Percentiles rank a stretch among this genome's conserved stretches.
phyloP scores from a whole-genome alignment of 2,113 vertebrate genomes.

The Microcebus tavaratra region DNA sequence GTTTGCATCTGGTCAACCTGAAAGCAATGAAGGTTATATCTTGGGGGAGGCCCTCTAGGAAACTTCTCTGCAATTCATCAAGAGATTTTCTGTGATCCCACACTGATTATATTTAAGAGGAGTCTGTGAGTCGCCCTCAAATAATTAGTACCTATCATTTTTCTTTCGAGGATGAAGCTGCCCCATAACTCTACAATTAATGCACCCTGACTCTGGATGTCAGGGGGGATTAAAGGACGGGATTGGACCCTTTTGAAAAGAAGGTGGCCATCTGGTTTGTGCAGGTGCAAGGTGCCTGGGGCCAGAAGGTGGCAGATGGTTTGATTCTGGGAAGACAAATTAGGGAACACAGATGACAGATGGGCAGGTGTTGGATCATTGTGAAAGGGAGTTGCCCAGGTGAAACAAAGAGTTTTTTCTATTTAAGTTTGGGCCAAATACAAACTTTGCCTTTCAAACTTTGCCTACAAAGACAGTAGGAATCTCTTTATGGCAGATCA shows the following conservation, averaged over 20 bases:
- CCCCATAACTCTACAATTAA: not conserved
- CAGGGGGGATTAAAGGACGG: conserved; percentile 30
- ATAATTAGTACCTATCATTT: not conserved
- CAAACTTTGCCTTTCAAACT: conserved; percentile 44
- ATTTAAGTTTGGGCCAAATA: not conserved
- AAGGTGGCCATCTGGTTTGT: conserved; percentile 65
- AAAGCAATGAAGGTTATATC: not conserved
- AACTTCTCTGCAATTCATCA: not conserved
- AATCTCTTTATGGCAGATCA: not conserved
- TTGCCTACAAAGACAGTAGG: not conserved
- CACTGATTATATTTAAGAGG: not conserved
- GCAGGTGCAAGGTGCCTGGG: conserved; percentile 53
- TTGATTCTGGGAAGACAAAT: conserved; percentile 49
- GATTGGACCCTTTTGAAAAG: conserved; percentile 19
- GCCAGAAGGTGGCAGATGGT: conserved; percentile 60
- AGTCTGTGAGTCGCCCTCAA: not conserved
- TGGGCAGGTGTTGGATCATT: conserved; percentile 60
- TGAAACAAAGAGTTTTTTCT: conserved; percentile 53
- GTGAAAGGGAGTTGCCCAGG: conserved; percentile 60
- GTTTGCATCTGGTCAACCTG: not conserved
- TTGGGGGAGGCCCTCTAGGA: not conserved
- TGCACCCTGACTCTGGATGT: not conserved
- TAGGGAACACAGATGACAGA: conserved; percentile 59
- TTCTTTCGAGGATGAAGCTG: not conserved
- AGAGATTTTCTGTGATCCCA: not conserved